A percentile compares a stretch with the other conserved stretches of the same genome.
Evolutionary conservation across 2,888 invertebrate genomes (phyloP).

Genomic region (Drymonia ruficornis): DNA sequence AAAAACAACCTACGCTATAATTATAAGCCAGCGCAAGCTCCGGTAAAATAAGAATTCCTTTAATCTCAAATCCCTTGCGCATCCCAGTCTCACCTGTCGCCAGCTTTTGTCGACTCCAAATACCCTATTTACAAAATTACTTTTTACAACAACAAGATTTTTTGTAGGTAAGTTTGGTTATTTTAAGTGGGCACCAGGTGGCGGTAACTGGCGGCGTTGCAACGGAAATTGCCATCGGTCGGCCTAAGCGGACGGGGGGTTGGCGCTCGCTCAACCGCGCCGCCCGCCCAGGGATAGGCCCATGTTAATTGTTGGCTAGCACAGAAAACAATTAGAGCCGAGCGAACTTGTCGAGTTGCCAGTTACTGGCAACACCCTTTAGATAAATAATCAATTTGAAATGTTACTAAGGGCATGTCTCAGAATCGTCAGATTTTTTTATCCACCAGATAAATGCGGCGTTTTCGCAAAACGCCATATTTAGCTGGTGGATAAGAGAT

Average conservation of each 20-base stretch:
- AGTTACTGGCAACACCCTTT: constrained; percentile 7
- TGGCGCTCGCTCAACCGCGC: constrained; percentile 44
- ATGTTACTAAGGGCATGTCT: too few relatives aligned
- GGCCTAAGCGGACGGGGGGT: constrained; percentile 38
- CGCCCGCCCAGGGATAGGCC: constrained; percentile 46
- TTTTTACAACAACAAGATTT: constrained; percentile 36
- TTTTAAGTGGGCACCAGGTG: constrained; percentile 66
- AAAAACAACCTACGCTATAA: constrained; percentile 42
- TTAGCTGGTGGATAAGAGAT: too few relatives aligned
- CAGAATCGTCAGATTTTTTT: too few relatives aligned
- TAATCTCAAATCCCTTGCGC: constrained; percentile 52
- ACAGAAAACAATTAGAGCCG: constrained; percentile 69
- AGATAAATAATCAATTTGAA: constrained; percentile 24
- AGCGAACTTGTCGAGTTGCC: constrained; percentile 16
- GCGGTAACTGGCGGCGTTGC: constrained; percentile 60
- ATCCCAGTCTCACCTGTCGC: constrained; percentile 55
- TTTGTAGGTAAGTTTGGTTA: constrained; percentile 46
- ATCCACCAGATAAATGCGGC: too few relatives aligned
- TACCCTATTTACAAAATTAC: constrained; percentile 51
- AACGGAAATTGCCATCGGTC: constrained; percentile 71
- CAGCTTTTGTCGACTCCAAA: constrained; percentile 35
- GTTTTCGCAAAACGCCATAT: too few relatives aligned
- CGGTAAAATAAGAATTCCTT: constrained; percentile 50
- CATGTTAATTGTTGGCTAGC: constrained; percentile 64
- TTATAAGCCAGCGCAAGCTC: constrained; percentile 40